phyloP scores from a whole-genome alignment of 2,888 invertebrate genomes.

The Machimus rusticus region DNA sequence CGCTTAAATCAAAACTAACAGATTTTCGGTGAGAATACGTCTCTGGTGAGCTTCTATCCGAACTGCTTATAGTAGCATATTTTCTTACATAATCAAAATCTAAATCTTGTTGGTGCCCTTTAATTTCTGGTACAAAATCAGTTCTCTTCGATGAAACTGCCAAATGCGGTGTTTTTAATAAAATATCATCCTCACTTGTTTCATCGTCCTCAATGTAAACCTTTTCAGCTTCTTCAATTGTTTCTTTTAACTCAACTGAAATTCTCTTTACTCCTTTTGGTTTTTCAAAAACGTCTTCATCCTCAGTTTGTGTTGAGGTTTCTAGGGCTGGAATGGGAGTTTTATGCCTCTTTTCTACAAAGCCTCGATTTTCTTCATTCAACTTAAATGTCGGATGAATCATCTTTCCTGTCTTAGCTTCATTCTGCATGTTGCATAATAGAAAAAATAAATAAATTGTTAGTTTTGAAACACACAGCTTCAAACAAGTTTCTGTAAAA shows the following conservation, averaged over 20 bases:
- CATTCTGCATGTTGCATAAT: constrained; percentile 23
- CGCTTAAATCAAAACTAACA: constrained; percentile 62
- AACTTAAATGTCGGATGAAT: not conserved
- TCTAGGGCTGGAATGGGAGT: not conserved
- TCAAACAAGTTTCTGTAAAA: constrained; percentile 8
- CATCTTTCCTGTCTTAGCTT: not conserved
- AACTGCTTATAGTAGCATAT: constrained; percentile 49
- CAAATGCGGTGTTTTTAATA: not conserved
- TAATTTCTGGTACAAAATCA: not conserved
- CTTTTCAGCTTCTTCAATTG: constrained; percentile 29
- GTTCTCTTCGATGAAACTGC: not conserved
- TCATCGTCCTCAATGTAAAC: constrained; percentile 44
- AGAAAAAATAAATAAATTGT: constrained; percentile 23
- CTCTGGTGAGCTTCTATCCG: constrained; percentile 53
- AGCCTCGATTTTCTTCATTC: not conserved
- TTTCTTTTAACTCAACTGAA: constrained; percentile 37
- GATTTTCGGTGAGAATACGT: constrained; percentile 60
- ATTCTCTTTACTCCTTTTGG: constrained; percentile 7
- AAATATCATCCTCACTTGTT: constrained; percentile 30
- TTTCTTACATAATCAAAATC: not conserved
- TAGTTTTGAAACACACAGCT: not conserved
- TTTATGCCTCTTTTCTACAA: not conserved
- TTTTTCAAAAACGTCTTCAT: not conserved
- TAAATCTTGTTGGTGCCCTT: constrained; percentile 40
- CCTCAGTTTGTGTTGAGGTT: constrained; percentile 16